Conservation (phyloP, 2,888 invertebrate species). For the Phortica magna region DNA sequence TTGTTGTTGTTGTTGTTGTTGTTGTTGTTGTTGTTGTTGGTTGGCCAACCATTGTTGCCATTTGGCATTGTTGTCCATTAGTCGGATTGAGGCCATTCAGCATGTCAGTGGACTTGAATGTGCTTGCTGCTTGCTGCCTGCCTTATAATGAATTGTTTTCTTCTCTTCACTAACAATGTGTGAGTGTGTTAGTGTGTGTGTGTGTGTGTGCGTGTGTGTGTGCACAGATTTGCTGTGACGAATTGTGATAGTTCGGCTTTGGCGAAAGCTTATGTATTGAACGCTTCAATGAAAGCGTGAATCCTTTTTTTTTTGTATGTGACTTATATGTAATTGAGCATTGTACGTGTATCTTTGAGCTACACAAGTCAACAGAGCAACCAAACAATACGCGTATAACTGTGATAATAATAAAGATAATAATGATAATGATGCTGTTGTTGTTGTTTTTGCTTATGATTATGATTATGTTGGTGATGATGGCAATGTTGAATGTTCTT, state of each 20-base stretch:
- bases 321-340: constrained; percentile 38
- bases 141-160: not conserved
- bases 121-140: not conserved
- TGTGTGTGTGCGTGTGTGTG: constrained; percentile 44
- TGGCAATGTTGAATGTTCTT: constrained; percentile 19
- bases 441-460: constrained; percentile 42
- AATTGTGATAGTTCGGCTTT: constrained; percentile 58
- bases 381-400: constrained; percentile 54
- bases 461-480: constrained; percentile 58
- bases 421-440: constrained; percentile 55
- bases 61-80: constrained; percentile 27
- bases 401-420: constrained; percentile 68
- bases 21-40: constrained; percentile 29
- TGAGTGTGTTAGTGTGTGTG: constrained; percentile 16
- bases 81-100: constrained; percentile 34
- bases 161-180: constrained; percentile 17
- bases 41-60: not conserved
- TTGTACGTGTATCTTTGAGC: not conserved
- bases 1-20: constrained; percentile 7
- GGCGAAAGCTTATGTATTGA: constrained; percentile 14
- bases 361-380: not conserved
- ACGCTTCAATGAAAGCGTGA: constrained; percentile 43
- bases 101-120: not conserved
- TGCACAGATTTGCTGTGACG: constrained; percentile 56
- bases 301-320: constrained; percentile 34